These are phyloP conservation scores for Chalcis sispes DNA, from an alignment of 2,888 invertebrate genomes.

Conservation along the genomic window DNA sequence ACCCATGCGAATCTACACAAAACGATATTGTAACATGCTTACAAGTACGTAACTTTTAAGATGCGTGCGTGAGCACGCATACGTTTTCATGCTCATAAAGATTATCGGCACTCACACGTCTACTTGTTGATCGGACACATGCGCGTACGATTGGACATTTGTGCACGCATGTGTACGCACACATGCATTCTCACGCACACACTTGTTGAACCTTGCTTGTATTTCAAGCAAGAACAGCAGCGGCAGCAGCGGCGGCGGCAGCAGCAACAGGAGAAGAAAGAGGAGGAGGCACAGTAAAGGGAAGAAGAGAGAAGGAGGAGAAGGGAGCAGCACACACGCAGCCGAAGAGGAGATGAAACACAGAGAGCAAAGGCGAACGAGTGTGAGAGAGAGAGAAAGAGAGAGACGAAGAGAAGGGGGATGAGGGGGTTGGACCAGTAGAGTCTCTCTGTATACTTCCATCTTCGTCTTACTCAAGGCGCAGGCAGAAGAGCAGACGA, in stretches of 20 bases:
- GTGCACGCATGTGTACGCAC: neutral
- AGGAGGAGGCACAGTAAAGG: neutral
- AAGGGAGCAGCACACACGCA: neutral
- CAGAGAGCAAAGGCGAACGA: slow-evolving; percentile 4
- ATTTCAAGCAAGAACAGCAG: too few species aligned
- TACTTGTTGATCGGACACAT: slow-evolving; percentile 42
- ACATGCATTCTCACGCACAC: neutral
- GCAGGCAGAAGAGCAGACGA: slow-evolving; percentile 47
- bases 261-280: slow-evolving; percentile 5
- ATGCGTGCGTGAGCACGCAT: neutral
- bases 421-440: too few species aligned
- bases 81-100: neutral
- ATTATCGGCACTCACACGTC: neutral
- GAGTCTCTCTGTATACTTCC: too few species aligned
- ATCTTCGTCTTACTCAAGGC: neutral
- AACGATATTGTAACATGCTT: neutral
- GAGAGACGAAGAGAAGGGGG: neutral
- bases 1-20: neutral
- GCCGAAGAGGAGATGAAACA: slow-evolving; percentile 7
- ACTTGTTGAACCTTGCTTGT: too few species aligned
- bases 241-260: neutral
- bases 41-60: slow-evolving; percentile 14
- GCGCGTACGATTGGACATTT: neutral
- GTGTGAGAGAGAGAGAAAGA: slow-evolving; percentile 9
- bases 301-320: slow-evolving; percentile 3